phyloP scores from a whole-genome alignment of 2,797 vertebrate species.

The Crax fasciolata region DNA sequence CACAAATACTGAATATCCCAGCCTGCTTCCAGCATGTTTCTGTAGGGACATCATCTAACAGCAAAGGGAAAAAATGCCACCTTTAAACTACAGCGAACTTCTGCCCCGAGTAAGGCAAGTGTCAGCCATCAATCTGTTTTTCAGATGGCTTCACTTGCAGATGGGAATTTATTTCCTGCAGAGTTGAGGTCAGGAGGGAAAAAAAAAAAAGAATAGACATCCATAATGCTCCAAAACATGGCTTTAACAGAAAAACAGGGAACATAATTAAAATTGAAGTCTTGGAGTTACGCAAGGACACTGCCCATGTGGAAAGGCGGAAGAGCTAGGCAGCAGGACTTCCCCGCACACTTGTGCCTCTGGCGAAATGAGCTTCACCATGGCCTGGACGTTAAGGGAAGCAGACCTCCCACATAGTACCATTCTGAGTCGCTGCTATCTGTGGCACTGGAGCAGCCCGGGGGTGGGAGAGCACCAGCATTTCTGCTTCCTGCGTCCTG shows the following conservation, averaged over 20 bases:
- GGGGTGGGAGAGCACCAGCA: neutral
- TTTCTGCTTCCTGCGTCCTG: constrained; percentile 25
- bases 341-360: constrained; percentile 13
- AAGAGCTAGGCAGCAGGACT: neutral
- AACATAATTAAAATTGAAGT: neutral
- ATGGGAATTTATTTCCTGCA: neutral
- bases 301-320: neutral
- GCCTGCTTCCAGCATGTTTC: neutral
- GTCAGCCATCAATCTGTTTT: neutral
- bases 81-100: neutral
- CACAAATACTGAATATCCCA: neutral
- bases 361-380: neutral
- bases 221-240: neutral
- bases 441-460: constrained; percentile 24
- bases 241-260: constrained; percentile 21
- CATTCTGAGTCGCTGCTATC: constrained; percentile 33
- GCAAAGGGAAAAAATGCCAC: neutral
- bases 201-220: neutral
- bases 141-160: neutral
- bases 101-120: neutral
- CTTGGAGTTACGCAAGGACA: neutral
- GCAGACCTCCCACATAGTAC: constrained; percentile 24
- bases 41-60: neutral
- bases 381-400: constrained; percentile 17
- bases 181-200: neutral